phyloP scores from a whole-genome alignment of 2,888 invertebrate genomes.

The Dasypogon diadema region DNA sequence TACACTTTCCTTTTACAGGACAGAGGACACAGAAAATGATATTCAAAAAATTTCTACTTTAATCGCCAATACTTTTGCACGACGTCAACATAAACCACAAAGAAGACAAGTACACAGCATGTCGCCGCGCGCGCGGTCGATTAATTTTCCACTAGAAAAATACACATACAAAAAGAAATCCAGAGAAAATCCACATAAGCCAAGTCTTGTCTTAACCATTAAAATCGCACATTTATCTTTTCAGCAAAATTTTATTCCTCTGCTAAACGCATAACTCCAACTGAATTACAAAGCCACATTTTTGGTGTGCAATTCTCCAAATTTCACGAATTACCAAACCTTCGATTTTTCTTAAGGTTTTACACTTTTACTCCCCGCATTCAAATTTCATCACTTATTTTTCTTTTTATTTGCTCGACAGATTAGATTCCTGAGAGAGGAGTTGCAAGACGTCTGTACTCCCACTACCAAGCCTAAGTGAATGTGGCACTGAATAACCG shows the following conservation, averaged over 20 bases:
- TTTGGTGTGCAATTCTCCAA: too few relatives aligned
- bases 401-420: neutral
- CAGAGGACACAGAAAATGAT: neutral
- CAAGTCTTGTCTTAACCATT: constrained; percentile 17
- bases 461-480: neutral
- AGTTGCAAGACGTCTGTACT: neutral
- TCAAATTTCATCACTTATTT: constrained; percentile 2
- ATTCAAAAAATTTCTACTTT: neutral
- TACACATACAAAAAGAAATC: constrained; percentile 31
- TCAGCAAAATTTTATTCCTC: neutral
- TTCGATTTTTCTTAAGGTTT: constrained; percentile 1
- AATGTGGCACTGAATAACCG: too few relatives aligned
- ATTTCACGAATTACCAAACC: constrained; percentile 13
- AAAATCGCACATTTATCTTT: neutral
- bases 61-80: neutral
- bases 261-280: too few relatives aligned
- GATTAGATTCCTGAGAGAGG: neutral
- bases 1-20: neutral
- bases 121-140: constrained; percentile 48
- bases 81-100: constrained; percentile 28
- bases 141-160: constrained; percentile 34
- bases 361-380: neutral
- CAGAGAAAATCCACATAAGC: constrained; percentile 26
- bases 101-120: constrained; percentile 11
- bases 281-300: too few relatives aligned